These are phyloP conservation scores for Odontothrips loti DNA, from an alignment of 2,888 invertebrate genomes.

Conservation along the genomic window DNA sequence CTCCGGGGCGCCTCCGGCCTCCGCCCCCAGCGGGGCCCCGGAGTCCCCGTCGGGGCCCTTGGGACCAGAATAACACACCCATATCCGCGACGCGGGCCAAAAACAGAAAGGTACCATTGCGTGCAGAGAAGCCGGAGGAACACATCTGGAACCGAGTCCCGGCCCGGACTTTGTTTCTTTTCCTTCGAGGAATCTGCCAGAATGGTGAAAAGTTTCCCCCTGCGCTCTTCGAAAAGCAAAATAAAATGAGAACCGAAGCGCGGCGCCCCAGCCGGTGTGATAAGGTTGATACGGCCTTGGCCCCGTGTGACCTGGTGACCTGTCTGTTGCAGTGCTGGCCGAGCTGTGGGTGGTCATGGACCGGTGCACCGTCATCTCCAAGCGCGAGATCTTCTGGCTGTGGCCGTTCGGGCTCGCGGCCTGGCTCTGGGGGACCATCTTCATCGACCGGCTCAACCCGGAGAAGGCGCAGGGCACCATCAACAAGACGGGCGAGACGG, in stretches of 20 bases:
- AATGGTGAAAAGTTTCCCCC: background rate
- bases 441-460: constrained; percentile 51
- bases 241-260: background rate
- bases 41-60: no score
- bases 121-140: no score
- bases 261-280: no score
- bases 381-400: constrained; percentile 52
- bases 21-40: no score
- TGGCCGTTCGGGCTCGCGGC: constrained; percentile 53
- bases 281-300: background rate
- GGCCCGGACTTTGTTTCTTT: no score
- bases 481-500: constrained; percentile 43
- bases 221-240: background rate
- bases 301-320: background rate
- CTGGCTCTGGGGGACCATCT: constrained; percentile 54
- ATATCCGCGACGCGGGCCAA: no score
- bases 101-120: no score
- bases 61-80: no score
- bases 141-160: background rate
- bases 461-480: constrained; percentile 46
- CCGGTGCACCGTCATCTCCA: constrained; percentile 51
- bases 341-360: constrained; percentile 49
- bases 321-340: constrained; percentile 55
- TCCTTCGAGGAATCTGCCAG: background rate
- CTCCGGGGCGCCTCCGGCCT: no score